Percentiles rank a stretch among this genome's conserved stretches.
Conservation (phyloP, 1,140 invertebrate genomes). For the Eulimnadia texana region DNA sequence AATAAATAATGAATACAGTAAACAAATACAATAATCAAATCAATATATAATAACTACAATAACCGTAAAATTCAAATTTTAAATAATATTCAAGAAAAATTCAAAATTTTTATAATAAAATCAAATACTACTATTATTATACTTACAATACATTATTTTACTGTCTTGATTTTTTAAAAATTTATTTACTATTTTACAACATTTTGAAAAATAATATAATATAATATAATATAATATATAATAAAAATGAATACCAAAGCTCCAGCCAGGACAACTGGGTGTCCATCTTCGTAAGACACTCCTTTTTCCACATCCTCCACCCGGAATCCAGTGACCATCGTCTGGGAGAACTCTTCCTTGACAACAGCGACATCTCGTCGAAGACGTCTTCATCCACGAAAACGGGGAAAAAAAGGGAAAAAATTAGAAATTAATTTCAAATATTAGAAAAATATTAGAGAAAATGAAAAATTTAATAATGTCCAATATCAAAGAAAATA, state of each 20-base stretch:
- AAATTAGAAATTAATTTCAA: neutral
- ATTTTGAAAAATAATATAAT: neutral
- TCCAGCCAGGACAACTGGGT: slow-evolving; percentile 47
- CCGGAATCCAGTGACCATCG: slow-evolving; percentile 22
- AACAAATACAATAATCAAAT: neutral
- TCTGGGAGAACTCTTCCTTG: slow-evolving; percentile 37
- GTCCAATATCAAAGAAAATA: too few species aligned
- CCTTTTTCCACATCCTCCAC: slow-evolving; percentile 36
- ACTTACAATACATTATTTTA: too few species aligned
- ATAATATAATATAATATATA: neutral
- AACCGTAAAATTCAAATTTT: too few species aligned
- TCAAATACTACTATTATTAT: too few species aligned
- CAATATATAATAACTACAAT: too few species aligned
- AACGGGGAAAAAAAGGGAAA: neutral
- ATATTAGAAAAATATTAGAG: neutral
- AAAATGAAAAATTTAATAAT: neutral
- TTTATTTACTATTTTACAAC: neutral
- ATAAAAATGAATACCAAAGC: slow-evolving; percentile 14
- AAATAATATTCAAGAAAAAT: too few species aligned
- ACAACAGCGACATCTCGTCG: neutral
- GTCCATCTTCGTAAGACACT: slow-evolving; percentile 41
- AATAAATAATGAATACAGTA: neutral
- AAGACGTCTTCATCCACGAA: neutral
- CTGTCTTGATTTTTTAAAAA: neutral
- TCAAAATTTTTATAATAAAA: too few species aligned